A percentile compares a stretch with the other conserved stretches of the same genome.
Conservation (phyloP, 2,888 invertebrate genomes). For the Xestobium rufovillosum region DNA sequence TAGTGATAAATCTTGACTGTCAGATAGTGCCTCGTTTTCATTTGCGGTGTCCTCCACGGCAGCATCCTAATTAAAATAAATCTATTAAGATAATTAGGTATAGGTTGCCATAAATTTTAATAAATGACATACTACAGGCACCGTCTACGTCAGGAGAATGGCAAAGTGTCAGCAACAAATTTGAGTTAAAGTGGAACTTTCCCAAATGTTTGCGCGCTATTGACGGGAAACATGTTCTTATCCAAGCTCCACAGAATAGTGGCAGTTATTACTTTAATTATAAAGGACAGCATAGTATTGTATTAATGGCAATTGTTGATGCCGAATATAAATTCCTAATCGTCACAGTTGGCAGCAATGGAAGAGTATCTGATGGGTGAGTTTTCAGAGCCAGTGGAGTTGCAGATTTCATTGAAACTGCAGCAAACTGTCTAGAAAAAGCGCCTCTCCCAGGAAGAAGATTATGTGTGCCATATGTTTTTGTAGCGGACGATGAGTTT, state of each 20-base stretch:
- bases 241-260: constrained; percentile 18
- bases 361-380: constrained; percentile 18
- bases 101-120: too few species aligned
- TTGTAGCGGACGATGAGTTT: constrained; percentile 18
- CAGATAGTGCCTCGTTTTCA: constrained; percentile 5
- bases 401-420: constrained; percentile 12
- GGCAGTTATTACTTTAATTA: constrained; percentile 12
- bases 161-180: constrained; percentile 14
- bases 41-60: too few species aligned
- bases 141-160: constrained; percentile 13
- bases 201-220: constrained; percentile 19
- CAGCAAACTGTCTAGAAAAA: constrained; percentile 13
- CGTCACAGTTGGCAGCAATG: constrained; percentile 14
- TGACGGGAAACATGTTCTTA: constrained; percentile 18
- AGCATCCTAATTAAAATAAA: constrained; percentile 5
- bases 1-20: too few species aligned
- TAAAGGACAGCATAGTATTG: constrained; percentile 16
- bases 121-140: constrained; percentile 14
- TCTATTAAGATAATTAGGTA: too few species aligned
- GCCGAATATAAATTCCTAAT: constrained; percentile 11
- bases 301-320: constrained; percentile 15
- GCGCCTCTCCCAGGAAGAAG: constrained; percentile 12
- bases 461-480: constrained; percentile 13
- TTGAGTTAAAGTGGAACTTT: constrained; percentile 19
- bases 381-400: constrained; percentile 18